These are phyloP conservation scores for Drosophila nikananu DNA, from an alignment of 1,140 invertebrate genomes.

Conservation along the genomic window DNA sequence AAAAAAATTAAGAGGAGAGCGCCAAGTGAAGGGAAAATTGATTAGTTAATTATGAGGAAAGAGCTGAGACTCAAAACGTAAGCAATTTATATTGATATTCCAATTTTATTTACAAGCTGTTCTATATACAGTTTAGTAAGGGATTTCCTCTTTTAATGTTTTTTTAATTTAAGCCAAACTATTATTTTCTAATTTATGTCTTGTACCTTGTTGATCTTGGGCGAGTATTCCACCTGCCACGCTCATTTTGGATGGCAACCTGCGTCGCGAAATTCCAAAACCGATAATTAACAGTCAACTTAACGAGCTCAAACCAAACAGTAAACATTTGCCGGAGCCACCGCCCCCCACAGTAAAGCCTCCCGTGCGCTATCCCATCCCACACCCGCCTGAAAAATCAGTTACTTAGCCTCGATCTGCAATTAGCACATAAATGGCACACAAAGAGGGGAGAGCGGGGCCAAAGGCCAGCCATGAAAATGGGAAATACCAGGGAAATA, in stretches of 20 bases:
- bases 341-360: conserved; percentile 28
- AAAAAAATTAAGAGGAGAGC: neutral
- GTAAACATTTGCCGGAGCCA: conserved; percentile 12
- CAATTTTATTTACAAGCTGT: neutral
- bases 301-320: conserved; percentile 48
- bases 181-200: conserved; percentile 12
- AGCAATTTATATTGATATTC: neutral
- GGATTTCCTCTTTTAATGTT: neutral
- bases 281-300: conserved; percentile 57
- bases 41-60: conserved; percentile 20
- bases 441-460: neutral
- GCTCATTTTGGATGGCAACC: conserved; percentile 20
- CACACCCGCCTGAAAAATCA: conserved; percentile 35
- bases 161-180: neutral
- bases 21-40: conserved; percentile 32
- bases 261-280: conserved; percentile 51
- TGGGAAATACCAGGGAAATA: conserved; percentile 31
- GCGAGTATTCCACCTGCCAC: conserved; percentile 7
- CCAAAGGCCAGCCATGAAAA: conserved; percentile 14
- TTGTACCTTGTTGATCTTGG: conserved; percentile 5
- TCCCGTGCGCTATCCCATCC: neutral
- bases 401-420: conserved; percentile 62
- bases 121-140: neutral
- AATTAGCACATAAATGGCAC: conserved; percentile 53
- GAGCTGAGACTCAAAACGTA: neutral